Base-by-base conservation (phyloP, 2,888 invertebrate species). In the Periphyllus acericola region DNA sequence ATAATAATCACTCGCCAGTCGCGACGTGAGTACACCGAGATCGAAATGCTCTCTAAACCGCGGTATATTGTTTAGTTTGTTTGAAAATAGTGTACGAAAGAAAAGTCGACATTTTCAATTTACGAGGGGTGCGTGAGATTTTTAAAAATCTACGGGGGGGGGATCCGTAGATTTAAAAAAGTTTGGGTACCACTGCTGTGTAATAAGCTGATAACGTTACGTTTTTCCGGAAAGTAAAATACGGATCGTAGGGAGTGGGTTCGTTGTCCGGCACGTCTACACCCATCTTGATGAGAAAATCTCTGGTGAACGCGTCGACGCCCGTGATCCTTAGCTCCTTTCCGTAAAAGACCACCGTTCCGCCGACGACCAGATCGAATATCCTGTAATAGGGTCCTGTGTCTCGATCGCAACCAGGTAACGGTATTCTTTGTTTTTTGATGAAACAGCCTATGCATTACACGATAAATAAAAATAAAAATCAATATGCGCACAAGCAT, bases 221-320 rank as follows among this genome's bases (percentile, higher is more conserved):
- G 32, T 85, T 19, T 85, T 68, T 85, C 34, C 85, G 46, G 46
- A 52, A 68, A 21, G 11, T 29, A 21, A 25, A 90, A 87, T 91
- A 91, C 46, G 92, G 92, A 90, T 93, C 93, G 90, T 90, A 90
- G 2, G 95, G 94, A 25, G 92, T 91, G 29, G 92, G 91, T 6
- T 94, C 92, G 0, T 94, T 94, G 92, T 96, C 95, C 0, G 96
- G 95, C 4, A 98, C 96, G 55, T 95, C 92, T 82, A 98, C 96
- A 6, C 98, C 98, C 88, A 96, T 94, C 76, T 96, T 94, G 91
- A 95, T 95, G 11, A 98, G 92, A 91, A 97, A 98, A 85, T 94
- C 94, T 89, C 96, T 93, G 0, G 98, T 98, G 91, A 97, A 98
- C 90, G 94, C 93, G 91, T 98, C 98, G 91, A 98, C 98, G 90